phyloP scores from a whole-genome alignment of 1,140 invertebrate genomes.

The Drosophila melanogaster region DNA sequence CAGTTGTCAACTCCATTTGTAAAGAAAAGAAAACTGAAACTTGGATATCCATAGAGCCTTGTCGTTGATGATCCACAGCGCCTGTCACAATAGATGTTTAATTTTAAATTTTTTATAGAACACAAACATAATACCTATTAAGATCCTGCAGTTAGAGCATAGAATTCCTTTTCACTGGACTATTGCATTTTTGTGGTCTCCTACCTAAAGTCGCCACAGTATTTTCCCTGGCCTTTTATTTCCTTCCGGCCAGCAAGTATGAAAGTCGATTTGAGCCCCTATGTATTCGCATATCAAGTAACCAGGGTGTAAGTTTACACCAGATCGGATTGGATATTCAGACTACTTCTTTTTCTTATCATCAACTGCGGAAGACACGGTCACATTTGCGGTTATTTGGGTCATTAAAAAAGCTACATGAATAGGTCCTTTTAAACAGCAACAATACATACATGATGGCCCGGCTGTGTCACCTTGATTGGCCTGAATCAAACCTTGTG shows the following conservation, averaged over 20 bases:
- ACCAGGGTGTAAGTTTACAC: background rate
- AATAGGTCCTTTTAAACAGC: too few relatives aligned
- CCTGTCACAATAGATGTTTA: background rate
- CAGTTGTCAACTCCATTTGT: background rate
- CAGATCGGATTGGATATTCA: background rate
- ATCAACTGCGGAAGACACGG: background rate
- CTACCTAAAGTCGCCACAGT: background rate
- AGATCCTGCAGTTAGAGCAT: background rate
- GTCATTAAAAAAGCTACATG: too few relatives aligned
- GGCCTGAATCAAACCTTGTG: conserved; percentile 34
- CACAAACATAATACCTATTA: background rate
- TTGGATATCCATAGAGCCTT: background rate
- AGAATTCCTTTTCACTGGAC: background rate
- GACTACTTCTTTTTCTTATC: background rate
- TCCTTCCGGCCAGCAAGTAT: background rate
- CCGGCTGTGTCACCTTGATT: conserved; percentile 29
- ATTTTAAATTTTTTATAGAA: too few relatives aligned
- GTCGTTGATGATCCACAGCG: background rate
- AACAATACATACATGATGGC: conserved; percentile 24
- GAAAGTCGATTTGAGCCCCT: background rate
- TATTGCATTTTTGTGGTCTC: background rate
- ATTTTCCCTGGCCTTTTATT: background rate
- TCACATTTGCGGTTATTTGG: background rate
- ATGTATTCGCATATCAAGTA: conserved; percentile 11
- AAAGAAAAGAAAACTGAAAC: background rate